These are phyloP conservation scores for Paramormyrops kingsleyae DNA, from an alignment of 2,113 vertebrate genomes.

Conservation along the genomic window DNA sequence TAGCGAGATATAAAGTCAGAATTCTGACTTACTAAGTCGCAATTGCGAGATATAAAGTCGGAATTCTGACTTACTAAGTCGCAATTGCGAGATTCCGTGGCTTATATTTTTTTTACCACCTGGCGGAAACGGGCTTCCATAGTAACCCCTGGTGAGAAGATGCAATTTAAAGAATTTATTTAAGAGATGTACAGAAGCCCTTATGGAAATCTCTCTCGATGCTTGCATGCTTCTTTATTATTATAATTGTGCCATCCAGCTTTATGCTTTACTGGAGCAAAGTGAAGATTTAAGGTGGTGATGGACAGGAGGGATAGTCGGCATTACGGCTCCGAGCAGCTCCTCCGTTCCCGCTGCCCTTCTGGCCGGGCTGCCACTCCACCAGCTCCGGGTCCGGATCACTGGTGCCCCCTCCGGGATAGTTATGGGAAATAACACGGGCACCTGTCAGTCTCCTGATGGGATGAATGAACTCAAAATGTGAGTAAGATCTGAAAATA, in stretches of 20 bases:
- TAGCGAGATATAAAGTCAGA: too few relatives aligned
- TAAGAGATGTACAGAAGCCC: neutral
- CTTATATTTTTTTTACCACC: too few relatives aligned
- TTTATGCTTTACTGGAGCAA: neutral
- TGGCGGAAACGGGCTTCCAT: too few relatives aligned
- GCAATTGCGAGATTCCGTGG: too few relatives aligned
- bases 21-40: too few relatives aligned
- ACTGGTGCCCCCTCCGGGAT: neutral
- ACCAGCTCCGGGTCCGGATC: neutral
- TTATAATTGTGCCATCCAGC: neutral
- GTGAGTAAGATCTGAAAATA: neutral
- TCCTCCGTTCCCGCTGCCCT: neutral
- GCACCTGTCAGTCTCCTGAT: neutral
- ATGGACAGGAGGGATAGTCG: neutral
- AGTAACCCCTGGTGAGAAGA: neutral
- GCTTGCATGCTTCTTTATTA: neutral
- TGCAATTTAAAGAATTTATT: neutral
- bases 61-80: too few relatives aligned
- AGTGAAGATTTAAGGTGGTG: neutral
- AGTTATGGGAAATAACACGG: neutral
- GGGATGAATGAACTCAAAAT: neutral
- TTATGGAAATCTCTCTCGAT: neutral
- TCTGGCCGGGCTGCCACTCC: neutral
- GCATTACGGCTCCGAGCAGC: neutral
- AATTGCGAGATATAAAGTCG: too few relatives aligned